Percentiles rank a stretch among this genome's conserved stretches.
These are phyloP conservation scores for Arctopsyche grandis DNA, from an alignment of 1,140 invertebrate genomes.

Conservation along the genomic window DNA sequence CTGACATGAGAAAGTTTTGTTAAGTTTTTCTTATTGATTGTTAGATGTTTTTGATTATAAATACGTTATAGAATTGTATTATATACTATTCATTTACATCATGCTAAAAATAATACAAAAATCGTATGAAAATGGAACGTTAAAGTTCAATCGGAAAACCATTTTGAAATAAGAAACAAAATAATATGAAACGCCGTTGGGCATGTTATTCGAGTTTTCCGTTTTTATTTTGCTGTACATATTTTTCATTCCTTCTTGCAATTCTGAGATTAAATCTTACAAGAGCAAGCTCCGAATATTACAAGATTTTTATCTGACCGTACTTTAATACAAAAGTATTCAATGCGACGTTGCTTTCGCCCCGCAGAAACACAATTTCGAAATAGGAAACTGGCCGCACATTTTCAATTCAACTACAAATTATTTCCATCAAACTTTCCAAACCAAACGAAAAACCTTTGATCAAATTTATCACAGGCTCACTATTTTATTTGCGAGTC, in stretches of 20 bases:
- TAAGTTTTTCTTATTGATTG: too few relatives aligned
- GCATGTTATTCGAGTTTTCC: conserved; percentile 48
- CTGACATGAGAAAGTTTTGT: too few relatives aligned
- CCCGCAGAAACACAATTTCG: not conserved
- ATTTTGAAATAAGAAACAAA: conserved; percentile 46
- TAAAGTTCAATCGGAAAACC: conserved; percentile 46
- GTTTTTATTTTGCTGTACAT: conserved; percentile 5
- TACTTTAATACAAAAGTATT: conserved; percentile 28
- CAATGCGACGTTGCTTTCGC: conserved; percentile 12
- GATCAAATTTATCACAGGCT: not conserved
- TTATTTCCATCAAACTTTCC: not conserved
- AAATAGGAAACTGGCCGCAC: not conserved
- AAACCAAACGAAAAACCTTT: not conserved
- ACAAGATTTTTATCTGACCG: conserved; percentile 32
- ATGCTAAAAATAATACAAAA: too few relatives aligned
- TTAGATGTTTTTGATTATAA: too few relatives aligned
- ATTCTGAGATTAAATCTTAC: conserved; percentile 53
- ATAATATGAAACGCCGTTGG: conserved; percentile 45
- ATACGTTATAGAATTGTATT: too few relatives aligned
- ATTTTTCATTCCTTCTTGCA: conserved; percentile 46
- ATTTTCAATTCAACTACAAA: too few relatives aligned
- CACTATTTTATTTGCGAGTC: not conserved
- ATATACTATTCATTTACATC: too few relatives aligned
- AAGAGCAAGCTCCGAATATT: conserved; percentile 33
- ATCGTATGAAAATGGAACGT: not conserved